These are phyloP conservation scores for Furnarius figulus DNA, from an alignment of 2,113 vertebrate species.

Conservation along the genomic window DNA sequence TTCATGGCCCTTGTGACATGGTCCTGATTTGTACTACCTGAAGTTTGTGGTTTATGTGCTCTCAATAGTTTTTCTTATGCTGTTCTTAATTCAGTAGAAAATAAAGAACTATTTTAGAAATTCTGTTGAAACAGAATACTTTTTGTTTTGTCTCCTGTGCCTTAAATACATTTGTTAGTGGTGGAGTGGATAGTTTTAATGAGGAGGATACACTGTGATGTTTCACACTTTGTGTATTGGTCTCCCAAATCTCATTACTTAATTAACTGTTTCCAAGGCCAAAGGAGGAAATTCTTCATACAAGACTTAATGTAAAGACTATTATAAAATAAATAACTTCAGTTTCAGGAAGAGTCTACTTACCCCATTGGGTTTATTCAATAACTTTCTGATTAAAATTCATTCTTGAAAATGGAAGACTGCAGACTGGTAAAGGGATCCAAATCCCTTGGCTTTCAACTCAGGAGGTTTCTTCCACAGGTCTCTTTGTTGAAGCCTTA, in stretches of 20 bases:
- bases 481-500: background rate
- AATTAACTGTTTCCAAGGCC: background rate
- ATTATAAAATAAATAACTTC: background rate
- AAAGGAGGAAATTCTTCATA: background rate
- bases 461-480: background rate
- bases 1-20: background rate
- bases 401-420: background rate
- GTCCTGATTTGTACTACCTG: background rate
- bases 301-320: background rate
- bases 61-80: background rate
- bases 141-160: background rate
- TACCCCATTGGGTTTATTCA: background rate
- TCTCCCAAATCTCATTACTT: background rate
- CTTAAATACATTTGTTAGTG: background rate
- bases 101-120: background rate
- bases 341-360: background rate
- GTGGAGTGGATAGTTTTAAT: background rate
- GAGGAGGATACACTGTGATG: background rate
- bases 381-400: background rate
- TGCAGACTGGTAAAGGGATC: background rate
- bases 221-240: background rate
- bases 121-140: background rate
- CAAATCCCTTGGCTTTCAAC: background rate
- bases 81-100: background rate
- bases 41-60: background rate